These are phyloP conservation scores for Andinoacara biseriatus DNA, from an alignment of 2,113 vertebrate genomes.

Conservation along the genomic window DNA sequence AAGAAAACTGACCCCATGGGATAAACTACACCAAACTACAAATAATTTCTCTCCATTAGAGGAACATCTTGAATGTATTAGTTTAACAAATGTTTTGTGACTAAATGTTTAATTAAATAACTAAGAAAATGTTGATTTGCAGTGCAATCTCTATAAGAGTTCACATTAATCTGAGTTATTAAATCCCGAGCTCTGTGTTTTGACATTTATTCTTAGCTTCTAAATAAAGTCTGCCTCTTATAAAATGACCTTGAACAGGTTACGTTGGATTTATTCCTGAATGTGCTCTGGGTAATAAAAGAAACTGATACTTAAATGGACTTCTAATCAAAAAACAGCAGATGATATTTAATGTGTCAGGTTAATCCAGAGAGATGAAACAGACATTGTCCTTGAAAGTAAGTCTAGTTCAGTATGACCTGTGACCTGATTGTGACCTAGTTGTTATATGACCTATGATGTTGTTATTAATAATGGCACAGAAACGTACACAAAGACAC, in stretches of 20 bases:
- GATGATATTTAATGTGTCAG: constrained; percentile 19
- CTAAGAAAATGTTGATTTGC: background rate
- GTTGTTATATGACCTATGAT: background rate
- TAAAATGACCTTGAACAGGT: constrained; percentile 52
- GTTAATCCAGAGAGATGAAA: constrained; percentile 44
- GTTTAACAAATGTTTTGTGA: background rate
- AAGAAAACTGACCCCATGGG: constrained; percentile 6
- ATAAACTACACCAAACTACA: background rate
- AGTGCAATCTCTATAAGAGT: background rate
- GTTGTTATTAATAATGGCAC: background rate
- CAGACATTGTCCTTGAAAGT: constrained; percentile 48
- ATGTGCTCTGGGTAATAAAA: constrained; percentile 39
- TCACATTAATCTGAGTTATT: constrained; percentile 28
- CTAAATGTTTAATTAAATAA: background rate
- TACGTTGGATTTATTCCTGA: constrained; percentile 4
- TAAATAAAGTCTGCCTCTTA: constrained; percentile 20
- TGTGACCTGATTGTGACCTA: constrained; percentile 19
- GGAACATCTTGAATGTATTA: background rate
- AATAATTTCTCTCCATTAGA: background rate
- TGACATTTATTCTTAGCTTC: constrained; percentile 43
- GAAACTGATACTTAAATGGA: constrained; percentile 54
- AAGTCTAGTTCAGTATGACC: background rate
- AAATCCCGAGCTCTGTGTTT: constrained; percentile 13
- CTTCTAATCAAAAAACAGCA: constrained; percentile 34
- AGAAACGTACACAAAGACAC: background rate